phyloP scores from a whole-genome alignment of 2,888 invertebrate species.

The Drosophila cyrtoloma region DNA sequence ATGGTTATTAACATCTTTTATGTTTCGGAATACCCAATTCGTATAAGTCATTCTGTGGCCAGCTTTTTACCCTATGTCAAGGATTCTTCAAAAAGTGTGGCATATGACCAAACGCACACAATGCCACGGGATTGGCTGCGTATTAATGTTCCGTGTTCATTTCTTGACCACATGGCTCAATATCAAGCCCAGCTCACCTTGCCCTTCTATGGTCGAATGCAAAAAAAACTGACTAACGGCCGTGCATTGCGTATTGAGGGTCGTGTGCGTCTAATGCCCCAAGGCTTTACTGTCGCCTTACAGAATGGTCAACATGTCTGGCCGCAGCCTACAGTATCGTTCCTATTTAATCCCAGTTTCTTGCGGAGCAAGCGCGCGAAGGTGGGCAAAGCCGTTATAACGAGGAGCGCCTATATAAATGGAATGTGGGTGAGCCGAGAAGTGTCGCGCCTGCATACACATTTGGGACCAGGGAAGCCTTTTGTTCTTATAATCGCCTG shows the following conservation, averaged over 20 bases:
- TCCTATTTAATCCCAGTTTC: constrained; percentile 91
- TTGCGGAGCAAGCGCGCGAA: constrained; percentile 46
- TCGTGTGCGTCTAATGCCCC: constrained; percentile 89
- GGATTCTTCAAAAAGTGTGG: background rate
- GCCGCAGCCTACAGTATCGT: constrained; percentile 89
- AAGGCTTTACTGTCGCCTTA: constrained; percentile 90
- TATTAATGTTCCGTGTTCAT: constrained; percentile 15
- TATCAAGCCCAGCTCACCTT: constrained; percentile 57
- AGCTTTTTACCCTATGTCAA: constrained; percentile 13
- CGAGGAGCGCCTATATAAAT: constrained; percentile 88
- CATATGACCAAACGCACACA: background rate
- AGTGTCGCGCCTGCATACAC: constrained; percentile 63
- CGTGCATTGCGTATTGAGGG: constrained; percentile 86
- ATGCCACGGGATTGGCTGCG: constrained; percentile 29
- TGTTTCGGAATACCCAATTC: constrained; percentile 76
- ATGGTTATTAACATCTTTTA: constrained; percentile 85
- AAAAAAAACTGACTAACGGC: constrained; percentile 84
- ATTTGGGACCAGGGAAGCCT: constrained; percentile 75
- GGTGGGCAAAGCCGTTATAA: constrained; percentile 87
- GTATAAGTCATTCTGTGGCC: constrained; percentile 42
- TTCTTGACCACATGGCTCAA: background rate
- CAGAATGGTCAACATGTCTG: constrained; percentile 88
- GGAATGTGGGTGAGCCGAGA: constrained; percentile 83
- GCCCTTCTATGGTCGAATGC: constrained; percentile 83
- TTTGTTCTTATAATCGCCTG: constrained; percentile 76